phyloP scores from a whole-genome alignment of 2,797 vertebrate genomes.

The Fistularia tabacaria region DNA sequence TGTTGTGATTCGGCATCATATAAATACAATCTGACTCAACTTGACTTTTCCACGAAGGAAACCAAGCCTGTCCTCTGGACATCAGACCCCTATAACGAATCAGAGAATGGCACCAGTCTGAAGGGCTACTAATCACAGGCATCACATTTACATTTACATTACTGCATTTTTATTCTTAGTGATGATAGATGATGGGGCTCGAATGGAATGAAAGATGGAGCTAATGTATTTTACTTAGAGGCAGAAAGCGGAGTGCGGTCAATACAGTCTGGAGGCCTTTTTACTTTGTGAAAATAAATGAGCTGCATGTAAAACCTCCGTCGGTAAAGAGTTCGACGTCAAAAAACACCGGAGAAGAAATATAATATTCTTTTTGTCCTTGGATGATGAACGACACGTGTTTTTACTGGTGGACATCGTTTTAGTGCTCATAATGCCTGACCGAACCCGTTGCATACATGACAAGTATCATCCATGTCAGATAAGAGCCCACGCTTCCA shows the following conservation, averaged over 20 bases:
- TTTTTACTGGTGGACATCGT: not conserved
- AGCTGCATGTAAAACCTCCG: conserved; percentile 12
- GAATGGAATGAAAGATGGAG: conserved; percentile 57
- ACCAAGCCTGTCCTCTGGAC: too few species aligned
- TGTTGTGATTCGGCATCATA: too few species aligned
- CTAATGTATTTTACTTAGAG: conserved; percentile 54
- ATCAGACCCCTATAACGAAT: too few species aligned
- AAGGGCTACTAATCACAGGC: conserved; percentile 41
- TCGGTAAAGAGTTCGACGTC: conserved; percentile 15
- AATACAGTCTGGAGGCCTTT: conserved; percentile 37
- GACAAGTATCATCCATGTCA: conserved; percentile 14
- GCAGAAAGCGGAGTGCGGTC: conserved; percentile 44
- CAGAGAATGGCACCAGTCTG: conserved; percentile 44
- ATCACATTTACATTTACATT: conserved; percentile 70
- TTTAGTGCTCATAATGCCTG: not conserved
- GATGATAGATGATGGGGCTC: conserved; percentile 34
- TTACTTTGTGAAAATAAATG: conserved; percentile 23
- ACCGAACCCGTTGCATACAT: conserved; percentile 1
- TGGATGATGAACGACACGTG: conserved; percentile 22
- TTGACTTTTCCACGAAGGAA: too few species aligned
- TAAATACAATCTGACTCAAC: too few species aligned
- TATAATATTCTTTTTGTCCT: conserved; percentile 8
- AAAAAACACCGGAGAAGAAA: conserved; percentile 3
- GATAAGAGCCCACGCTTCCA: conserved; percentile 15
- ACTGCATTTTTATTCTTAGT: conserved; percentile 64